Evolutionary conservation across 2,113 vertebrate species (phyloP), one percentile per base, ranked within the genome.

Genomic region (Dolichallabes microphthalmus): DNA sequence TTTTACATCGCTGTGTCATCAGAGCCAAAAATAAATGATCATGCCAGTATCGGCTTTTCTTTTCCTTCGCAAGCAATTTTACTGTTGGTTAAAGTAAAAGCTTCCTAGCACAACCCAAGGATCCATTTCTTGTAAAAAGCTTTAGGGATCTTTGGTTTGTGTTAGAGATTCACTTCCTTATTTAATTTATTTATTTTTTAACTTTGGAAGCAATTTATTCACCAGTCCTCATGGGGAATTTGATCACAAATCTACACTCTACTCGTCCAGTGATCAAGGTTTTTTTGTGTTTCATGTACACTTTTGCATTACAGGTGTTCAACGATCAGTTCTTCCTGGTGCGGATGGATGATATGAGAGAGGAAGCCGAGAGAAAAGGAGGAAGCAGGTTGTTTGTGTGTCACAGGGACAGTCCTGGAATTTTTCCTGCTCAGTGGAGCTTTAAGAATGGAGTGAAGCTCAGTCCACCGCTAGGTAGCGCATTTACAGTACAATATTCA

Each of bases 401-500:
- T 88, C 94, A 95, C 91, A 90, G 86, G 81, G 92, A 94, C 90
- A 94, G 93, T 87, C 90, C 92, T 0, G 94, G 93, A 58, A 94
- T 99, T 88, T 97, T 99, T 87, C 97, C 97, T 0, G 89, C 93
- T 81, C 97, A 98, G 60, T 99, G 97, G 97, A 95, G 97, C 92
- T 94, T 97, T 20, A 98, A 98, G 93, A 98, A 98, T 0, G 96
- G 97, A 12, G 90, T 98, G 79, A 93, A 95, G 69, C 95, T 99
- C 88, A 95, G 90, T 80, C 95, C 97, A 0, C 98, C 98, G 22
- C 94, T 94, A 93, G 98, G 98, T 99, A 77, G 1, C 89, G 60
- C 74, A 7, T 27, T 75, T 66, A 32, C 12, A 20, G 19, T 30
- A 76, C 12, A 20, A 25, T 30, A 76, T 25, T 86, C 88, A 61